A percentile compares a stretch with the other conserved stretches of the same genome.
These are phyloP conservation scores for Byasa hedistus DNA, from an alignment of 2,888 invertebrate species.

Conservation along the genomic window DNA sequence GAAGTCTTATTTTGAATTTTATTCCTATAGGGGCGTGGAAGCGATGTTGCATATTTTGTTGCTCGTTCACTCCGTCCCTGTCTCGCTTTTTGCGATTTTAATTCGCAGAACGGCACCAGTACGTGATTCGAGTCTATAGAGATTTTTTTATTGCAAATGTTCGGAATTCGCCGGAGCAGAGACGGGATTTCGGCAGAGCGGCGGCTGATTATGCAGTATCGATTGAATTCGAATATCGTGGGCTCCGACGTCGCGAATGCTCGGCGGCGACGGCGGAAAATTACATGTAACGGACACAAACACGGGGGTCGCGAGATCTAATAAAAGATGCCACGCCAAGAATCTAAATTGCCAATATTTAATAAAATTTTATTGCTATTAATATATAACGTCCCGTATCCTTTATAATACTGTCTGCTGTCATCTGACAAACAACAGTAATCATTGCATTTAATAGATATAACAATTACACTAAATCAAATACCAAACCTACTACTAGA, in stretches of 20 bases:
- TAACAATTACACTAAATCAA: too few relatives aligned
- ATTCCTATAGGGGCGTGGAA: conserved; percentile 79
- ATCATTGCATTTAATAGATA: too few relatives aligned
- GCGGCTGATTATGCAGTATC: conserved; percentile 50
- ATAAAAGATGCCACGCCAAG: background rate
- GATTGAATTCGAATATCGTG: conserved; percentile 50
- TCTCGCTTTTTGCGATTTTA: conserved; percentile 78
- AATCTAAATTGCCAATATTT: background rate
- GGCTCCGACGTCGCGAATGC: conserved; percentile 29
- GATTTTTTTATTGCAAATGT: conserved; percentile 69
- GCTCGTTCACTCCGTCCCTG: conserved; percentile 69
- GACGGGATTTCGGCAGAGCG: conserved; percentile 60
- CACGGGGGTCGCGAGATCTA: conserved; percentile 5
- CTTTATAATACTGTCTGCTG: too few relatives aligned
- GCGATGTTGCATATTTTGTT: conserved; percentile 80
- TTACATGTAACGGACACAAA: conserved; percentile 11
- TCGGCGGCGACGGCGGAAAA: conserved; percentile 12
- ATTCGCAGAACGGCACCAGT: conserved; percentile 76
- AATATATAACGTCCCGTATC: too few relatives aligned
- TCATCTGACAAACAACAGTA: too few relatives aligned
- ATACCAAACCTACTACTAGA: too few relatives aligned
- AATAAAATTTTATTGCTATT: too few relatives aligned
- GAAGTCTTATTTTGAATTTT: conserved; percentile 80
- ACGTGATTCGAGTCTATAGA: conserved; percentile 76
- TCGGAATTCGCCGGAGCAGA: conserved; percentile 66